A percentile compares a stretch with the other conserved stretches of the same genome.
Conservation (phyloP, 92 coral and sea anemone species). For the Scolanthus callimorphus region DNA sequence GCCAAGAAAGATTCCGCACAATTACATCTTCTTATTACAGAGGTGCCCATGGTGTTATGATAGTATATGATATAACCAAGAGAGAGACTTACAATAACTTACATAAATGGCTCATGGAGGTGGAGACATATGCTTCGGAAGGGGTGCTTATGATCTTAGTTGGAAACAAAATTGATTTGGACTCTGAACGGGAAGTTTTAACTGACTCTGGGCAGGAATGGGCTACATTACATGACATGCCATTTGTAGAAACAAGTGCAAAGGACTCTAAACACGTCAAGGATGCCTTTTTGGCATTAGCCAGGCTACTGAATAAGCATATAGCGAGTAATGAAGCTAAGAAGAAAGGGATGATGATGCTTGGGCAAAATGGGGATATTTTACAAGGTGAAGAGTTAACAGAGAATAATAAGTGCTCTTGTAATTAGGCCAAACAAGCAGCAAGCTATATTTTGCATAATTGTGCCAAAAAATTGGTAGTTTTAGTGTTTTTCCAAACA, state of each 20-base stretch:
- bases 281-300: conserved; percentile 78
- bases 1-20: conserved; percentile 91
- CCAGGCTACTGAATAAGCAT: conserved; percentile 72
- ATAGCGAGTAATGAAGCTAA: conserved; percentile 50
- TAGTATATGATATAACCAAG: conserved; percentile 87
- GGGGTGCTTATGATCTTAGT: conserved; percentile 82
- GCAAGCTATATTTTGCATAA: too few species aligned
- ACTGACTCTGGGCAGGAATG: conserved; percentile 71
- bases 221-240: conserved; percentile 89
- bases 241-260: conserved; percentile 93
- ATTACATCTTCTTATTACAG: conserved; percentile 94
- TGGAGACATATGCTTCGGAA: conserved; percentile 77
- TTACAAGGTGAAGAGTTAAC: conserved; percentile 23
- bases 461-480: too few species aligned
- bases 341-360: conserved; percentile 47
- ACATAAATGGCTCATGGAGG: conserved; percentile 89
- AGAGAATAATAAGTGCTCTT: conserved; percentile 60
- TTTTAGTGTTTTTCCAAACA: too few species aligned
- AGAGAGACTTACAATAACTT: conserved; percentile 82
- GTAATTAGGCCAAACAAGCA: conserved; percentile 56
- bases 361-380: conserved; percentile 36
- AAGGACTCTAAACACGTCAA: conserved; percentile 70
- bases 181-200: conserved; percentile 76
- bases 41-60: conserved; percentile 97
- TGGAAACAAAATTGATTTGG: conserved; percentile 93